Evolutionary conservation across 1,140 invertebrate genomes (phyloP).

Genomic region (Drosophila pectinifera): DNA sequence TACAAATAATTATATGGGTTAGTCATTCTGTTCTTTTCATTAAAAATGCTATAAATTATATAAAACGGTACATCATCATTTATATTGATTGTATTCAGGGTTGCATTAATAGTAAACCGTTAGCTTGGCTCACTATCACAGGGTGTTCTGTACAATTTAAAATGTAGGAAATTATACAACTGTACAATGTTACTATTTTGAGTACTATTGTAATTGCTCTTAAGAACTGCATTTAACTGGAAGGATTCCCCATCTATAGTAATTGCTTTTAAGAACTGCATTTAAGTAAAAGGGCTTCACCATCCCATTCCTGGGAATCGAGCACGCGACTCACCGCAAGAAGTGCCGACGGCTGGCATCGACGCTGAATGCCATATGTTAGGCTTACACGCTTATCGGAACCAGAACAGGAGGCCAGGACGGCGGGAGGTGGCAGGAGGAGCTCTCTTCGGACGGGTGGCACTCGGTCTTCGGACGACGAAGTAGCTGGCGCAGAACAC

Average conservation of each 20-base stretch:
- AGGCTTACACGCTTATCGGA: conserved; percentile 54
- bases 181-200: no score
- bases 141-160: not conserved
- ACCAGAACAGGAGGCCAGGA: conserved; percentile 22
- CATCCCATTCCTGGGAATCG: not conserved
- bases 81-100: no score
- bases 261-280: not conserved
- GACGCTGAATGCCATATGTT: conserved; percentile 72
- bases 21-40: no score
- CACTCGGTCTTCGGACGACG: conserved; percentile 62
- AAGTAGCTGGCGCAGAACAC: conserved; percentile 75
- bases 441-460: conserved; percentile 15
- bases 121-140: no score
- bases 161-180: not conserved
- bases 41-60: no score
- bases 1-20: no score
- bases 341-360: conserved; percentile 61
- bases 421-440: conserved; percentile 15
- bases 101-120: not conserved
- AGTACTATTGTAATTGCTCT: no score
- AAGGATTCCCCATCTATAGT: not conserved
- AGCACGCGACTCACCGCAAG: conserved; percentile 46
- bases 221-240: no score
- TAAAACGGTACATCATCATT: no score
- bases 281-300: not conserved